phyloP scores from a whole-genome alignment of 2,113 vertebrate species.

The Cebus imitator region DNA sequence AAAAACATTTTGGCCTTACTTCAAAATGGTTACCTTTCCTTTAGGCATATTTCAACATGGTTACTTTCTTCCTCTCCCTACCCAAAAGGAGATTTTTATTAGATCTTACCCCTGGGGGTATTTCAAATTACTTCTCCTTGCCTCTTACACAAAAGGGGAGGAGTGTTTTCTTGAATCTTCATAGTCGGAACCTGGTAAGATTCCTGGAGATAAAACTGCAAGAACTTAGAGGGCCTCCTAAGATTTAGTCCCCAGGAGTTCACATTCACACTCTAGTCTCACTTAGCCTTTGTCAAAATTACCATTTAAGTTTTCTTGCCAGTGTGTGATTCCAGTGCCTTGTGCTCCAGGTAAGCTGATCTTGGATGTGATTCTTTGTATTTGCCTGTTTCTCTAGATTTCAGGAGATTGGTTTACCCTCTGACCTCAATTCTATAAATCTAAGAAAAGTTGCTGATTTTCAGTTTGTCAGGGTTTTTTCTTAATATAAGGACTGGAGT shows the following conservation, averaged over 20 bases:
- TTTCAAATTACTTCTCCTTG: constrained; percentile 37
- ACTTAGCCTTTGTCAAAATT: constrained; percentile 23
- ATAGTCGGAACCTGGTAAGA: not conserved
- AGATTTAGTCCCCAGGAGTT: not conserved
- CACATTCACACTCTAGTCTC: not conserved
- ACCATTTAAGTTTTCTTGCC: constrained; percentile 12
- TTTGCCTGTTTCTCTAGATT: constrained; percentile 22
- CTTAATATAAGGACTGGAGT: constrained; percentile 7
- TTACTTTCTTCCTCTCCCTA: not conserved
- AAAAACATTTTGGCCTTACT: constrained; percentile 30
- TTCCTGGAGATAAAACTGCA: not conserved
- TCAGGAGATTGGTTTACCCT: not conserved
- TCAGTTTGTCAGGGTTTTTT: constrained; percentile 8
- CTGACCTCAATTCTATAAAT: constrained; percentile 2
- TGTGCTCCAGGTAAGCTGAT: constrained; percentile 25
- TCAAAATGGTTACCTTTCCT: not conserved
- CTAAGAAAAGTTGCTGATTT: constrained; percentile 40
- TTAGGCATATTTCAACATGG: not conserved
- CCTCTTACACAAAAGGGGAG: not conserved
- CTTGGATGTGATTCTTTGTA: not conserved
- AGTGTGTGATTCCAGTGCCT: not conserved
- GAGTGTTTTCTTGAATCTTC: constrained; percentile 24
- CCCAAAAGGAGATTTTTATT: constrained; percentile 22
- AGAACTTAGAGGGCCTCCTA: not conserved
- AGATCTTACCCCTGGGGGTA: not conserved